Conservation (phyloP, 2,797 vertebrate genomes). For the Alca torda region DNA sequence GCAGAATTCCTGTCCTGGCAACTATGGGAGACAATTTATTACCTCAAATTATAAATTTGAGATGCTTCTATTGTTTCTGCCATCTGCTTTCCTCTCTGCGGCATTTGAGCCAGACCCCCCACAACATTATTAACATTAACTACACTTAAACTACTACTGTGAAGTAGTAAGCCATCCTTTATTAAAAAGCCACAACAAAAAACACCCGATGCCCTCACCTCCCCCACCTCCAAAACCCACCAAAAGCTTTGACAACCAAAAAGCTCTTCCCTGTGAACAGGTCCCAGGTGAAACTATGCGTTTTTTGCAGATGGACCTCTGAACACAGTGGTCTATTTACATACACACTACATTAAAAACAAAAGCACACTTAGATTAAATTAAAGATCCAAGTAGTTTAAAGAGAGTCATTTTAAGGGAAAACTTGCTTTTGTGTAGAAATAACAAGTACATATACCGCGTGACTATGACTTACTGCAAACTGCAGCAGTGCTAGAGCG, state of each 20-base stretch:
- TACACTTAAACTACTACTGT: not conserved
- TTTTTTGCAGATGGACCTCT: not conserved
- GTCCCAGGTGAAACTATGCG: not conserved
- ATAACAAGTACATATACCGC: not conserved
- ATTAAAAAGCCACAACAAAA: not conserved
- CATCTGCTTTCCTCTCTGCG: not conserved
- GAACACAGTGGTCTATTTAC: not conserved
- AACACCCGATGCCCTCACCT: accelerated
- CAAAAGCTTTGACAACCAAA: not conserved
- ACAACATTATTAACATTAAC: not conserved
- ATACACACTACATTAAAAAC: not conserved
- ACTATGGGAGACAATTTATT: not conserved
- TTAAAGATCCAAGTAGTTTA: not conserved
- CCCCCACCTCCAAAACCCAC: not conserved
- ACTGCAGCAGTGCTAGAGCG: not conserved
- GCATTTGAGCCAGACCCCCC: not conserved
- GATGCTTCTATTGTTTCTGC: not conserved
- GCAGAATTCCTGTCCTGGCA: not conserved
- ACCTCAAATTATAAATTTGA: not conserved
- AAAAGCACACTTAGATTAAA: not conserved
- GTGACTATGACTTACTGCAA: not conserved
- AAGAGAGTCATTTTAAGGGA: not conserved
- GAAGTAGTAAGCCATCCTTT: not conserved
- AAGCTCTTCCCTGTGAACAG: not conserved
- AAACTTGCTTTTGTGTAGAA: not conserved